Evolutionary conservation across 2,113 vertebrate species (phyloP).

Genomic region (Okapia johnstoni): DNA sequence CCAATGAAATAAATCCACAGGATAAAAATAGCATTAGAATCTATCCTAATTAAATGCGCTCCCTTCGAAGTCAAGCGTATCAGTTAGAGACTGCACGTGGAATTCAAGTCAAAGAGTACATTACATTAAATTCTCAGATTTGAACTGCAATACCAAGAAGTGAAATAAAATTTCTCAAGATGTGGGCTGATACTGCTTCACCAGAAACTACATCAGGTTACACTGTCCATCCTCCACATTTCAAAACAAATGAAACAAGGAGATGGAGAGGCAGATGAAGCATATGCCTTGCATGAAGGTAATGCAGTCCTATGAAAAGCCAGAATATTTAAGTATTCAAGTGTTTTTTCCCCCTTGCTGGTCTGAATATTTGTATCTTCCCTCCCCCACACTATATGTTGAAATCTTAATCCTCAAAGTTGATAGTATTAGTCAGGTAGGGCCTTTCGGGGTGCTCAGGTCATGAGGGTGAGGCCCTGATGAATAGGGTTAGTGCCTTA

Average conservation of each 20-base stretch:
- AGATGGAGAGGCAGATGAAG: neutral
- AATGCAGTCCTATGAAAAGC: neutral
- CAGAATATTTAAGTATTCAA: neutral
- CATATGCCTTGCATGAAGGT: rapidly evolving
- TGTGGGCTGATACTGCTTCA: neutral
- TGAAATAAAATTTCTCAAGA: neutral
- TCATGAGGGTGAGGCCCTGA: neutral
- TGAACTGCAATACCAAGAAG: neutral
- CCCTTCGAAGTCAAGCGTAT: constrained; percentile 41
- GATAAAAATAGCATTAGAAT: constrained; percentile 51
- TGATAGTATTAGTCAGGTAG: neutral
- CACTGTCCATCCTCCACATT: neutral
- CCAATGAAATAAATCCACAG: constrained; percentile 44
- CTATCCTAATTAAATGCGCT: constrained; percentile 38
- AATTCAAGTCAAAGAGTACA: neutral
- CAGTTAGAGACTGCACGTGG: neutral
- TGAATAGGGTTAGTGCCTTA: neutral
- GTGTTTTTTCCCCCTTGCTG: neutral
- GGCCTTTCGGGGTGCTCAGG: neutral
- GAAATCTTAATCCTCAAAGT: neutral
- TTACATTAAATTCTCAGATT: constrained; percentile 15
- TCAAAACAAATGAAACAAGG: neutral
- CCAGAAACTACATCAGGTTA: neutral
- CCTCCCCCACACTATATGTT: neutral
- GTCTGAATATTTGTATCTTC: neutral